Conservation (phyloP, 2,888 invertebrate species). For the Iselma pallidipennis region DNA sequence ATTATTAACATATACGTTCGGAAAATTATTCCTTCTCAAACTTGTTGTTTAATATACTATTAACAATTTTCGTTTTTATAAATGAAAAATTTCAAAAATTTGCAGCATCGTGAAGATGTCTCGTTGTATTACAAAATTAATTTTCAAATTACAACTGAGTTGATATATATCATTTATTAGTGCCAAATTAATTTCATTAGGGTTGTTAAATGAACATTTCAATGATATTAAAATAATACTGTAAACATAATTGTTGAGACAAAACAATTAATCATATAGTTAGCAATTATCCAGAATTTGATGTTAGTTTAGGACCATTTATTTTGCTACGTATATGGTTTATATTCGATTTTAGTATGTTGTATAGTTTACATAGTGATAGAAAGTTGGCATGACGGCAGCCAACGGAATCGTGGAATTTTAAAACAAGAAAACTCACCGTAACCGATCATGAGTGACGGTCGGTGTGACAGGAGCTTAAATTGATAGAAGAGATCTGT, state of each 20-base stretch:
- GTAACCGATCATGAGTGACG: slow-evolving; percentile 38
- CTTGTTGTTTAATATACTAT: no score
- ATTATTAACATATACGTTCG: no score
- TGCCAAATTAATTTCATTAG: slow-evolving; percentile 24
- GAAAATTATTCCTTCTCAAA: no score
- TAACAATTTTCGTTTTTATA: no score
- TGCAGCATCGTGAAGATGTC: no score
- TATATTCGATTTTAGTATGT: neutral
- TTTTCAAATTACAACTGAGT: slow-evolving; percentile 15
- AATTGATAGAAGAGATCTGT: slow-evolving; percentile 45
- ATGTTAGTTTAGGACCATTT: slow-evolving; percentile 7
- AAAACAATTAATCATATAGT: slow-evolving; percentile 25
- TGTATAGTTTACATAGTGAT: no score
- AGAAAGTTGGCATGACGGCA: neutral
- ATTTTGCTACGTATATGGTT: neutral
- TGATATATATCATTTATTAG: slow-evolving; percentile 22
- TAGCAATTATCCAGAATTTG: slow-evolving; percentile 20
- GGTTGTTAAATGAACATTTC: slow-evolving; percentile 22
- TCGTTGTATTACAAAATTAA: slow-evolving; percentile 18
- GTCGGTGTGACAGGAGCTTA: slow-evolving; percentile 38
- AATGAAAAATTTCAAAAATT: no score
- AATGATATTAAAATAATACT: slow-evolving; percentile 27
- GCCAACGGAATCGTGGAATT: slow-evolving; percentile 1
- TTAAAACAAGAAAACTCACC: slow-evolving; percentile 28
- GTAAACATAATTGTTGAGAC: slow-evolving; percentile 27